Conservation (phyloP, 1,140 invertebrate genomes). For the Papilio aristodemus region DNA sequence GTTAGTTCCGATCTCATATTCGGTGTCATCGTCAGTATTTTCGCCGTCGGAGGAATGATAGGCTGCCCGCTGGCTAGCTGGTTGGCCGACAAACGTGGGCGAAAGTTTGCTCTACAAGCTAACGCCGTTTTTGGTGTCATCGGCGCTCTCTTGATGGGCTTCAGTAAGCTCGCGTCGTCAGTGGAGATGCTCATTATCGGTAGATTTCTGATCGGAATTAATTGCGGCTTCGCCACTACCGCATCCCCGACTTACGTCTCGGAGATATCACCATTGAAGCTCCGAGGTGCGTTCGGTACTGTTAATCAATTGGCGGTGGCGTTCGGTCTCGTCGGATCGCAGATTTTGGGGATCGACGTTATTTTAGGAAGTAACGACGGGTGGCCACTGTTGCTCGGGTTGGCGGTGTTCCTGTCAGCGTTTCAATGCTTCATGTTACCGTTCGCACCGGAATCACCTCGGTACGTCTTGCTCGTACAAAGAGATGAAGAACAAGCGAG, state of each 20-base stretch:
- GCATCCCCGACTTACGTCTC: constrained; percentile 96
- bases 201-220: constrained; percentile 74
- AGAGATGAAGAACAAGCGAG: constrained; percentile 92
- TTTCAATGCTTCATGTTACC: constrained; percentile 91
- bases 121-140: constrained; percentile 69
- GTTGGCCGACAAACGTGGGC: constrained; percentile 83
- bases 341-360: constrained; percentile 92
- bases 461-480: constrained; percentile 91
- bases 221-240: constrained; percentile 90
- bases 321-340: constrained; percentile 90
- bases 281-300: constrained; percentile 92
- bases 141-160: constrained; percentile 70
- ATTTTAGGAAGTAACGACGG: constrained; percentile 91
- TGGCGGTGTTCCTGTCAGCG: constrained; percentile 90
- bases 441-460: constrained; percentile 91
- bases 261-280: constrained; percentile 93
- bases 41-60: constrained; percentile 97
- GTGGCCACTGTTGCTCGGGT: constrained; percentile 91
- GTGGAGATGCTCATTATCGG: constrained; percentile 77
- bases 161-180: constrained; percentile 68
- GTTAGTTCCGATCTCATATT: constrained; percentile 87
- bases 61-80: constrained; percentile 95
- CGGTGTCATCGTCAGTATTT: constrained; percentile 95
- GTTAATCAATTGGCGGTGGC: constrained; percentile 95
- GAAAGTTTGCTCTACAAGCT: constrained; percentile 68